phyloP scores from a whole-genome alignment of 2,797 vertebrate species.

The Chromobotia macracanthus region DNA sequence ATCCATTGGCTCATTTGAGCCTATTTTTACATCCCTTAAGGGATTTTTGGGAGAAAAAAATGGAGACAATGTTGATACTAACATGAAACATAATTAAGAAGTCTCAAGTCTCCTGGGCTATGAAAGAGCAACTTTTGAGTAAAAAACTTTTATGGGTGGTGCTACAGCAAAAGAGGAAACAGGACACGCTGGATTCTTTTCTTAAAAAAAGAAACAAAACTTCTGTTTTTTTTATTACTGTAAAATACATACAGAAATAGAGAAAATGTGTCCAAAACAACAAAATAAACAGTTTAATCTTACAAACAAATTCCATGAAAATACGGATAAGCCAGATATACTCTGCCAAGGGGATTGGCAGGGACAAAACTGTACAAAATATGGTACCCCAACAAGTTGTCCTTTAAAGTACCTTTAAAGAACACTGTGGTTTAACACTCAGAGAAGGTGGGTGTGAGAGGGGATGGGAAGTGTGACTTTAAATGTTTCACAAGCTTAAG shows the following conservation, averaged over 20 bases:
- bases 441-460: neutral
- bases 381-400: constrained; percentile 42
- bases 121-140: neutral
- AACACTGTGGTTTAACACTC: constrained; percentile 31
- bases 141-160: neutral
- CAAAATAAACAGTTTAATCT: constrained; percentile 45
- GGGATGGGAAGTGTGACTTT: neutral
- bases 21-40: neutral
- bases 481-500: constrained; percentile 45
- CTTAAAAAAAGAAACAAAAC: constrained; percentile 66
- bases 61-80: neutral
- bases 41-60: neutral
- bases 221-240: constrained; percentile 68
- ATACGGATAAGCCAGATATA: constrained; percentile 46
- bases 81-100: neutral
- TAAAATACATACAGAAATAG: constrained; percentile 66
- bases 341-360: constrained; percentile 39
- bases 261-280: constrained; percentile 51
- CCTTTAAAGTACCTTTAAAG: constrained; percentile 29
- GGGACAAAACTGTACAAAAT: constrained; percentile 62
- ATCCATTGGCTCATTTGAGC: neutral
- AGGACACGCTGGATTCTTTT: constrained; percentile 32
- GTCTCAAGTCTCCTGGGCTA: neutral
- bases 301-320: constrained; percentile 57
- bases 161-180: neutral